Evolutionary conservation across 2,888 invertebrate genomes (phyloP).

Genomic region (Sepiola atlantica): DNA sequence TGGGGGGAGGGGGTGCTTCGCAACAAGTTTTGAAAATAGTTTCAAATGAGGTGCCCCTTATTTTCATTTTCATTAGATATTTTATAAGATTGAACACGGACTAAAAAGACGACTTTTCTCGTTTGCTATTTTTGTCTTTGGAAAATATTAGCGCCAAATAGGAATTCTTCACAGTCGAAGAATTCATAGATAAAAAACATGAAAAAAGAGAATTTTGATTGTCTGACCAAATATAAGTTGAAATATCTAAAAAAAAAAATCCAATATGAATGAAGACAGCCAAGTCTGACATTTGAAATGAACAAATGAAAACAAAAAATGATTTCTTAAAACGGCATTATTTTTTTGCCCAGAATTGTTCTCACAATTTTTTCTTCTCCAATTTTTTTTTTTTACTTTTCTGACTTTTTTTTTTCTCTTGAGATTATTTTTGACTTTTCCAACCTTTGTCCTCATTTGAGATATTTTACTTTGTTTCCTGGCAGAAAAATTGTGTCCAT

Average conservation of each 20-base stretch:
- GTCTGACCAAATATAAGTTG: constrained; percentile 9
- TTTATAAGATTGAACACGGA: not conserved
- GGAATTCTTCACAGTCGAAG: not conserved
- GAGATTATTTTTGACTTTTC: not conserved
- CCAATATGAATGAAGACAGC: not conserved
- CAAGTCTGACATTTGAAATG: not conserved
- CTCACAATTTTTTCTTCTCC: not conserved
- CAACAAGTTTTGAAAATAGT: not conserved
- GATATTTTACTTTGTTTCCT: not conserved
- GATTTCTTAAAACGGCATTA: not conserved
- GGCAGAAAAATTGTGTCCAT: not conserved
- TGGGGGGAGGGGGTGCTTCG: not conserved
- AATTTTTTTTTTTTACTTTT: not conserved
- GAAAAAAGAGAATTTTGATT: not conserved
- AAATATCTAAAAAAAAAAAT: constrained; percentile 32
- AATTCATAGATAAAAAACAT: not conserved
- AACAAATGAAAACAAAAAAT: not conserved
- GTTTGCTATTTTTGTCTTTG: not conserved
- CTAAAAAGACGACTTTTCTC: not conserved
- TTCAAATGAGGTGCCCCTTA: not conserved
- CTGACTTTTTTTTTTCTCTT: not conserved
- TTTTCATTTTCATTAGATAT: not conserved
- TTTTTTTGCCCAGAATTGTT: not conserved
- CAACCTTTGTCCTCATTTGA: not conserved
- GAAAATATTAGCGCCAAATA: not conserved